phyloP scores from a whole-genome alignment of 2,888 invertebrate genomes.

The Acrobasis consociella region DNA sequence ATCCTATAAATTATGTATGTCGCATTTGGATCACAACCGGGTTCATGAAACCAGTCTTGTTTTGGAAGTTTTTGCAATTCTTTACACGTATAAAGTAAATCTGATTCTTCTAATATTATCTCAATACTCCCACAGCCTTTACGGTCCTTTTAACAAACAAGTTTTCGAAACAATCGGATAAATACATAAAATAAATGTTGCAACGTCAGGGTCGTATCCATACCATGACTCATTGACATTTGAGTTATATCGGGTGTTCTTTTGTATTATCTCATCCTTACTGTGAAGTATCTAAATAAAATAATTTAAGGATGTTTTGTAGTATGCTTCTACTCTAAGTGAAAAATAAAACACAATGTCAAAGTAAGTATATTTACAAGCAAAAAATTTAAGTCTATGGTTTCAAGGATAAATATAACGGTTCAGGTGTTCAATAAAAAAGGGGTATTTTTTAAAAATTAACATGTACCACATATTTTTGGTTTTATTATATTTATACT shows the following conservation, averaged over 20 bases:
- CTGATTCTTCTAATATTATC: slow-evolving; percentile 12
- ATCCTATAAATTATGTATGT: slow-evolving; percentile 14
- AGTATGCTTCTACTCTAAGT: too few species aligned
- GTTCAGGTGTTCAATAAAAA: too few species aligned
- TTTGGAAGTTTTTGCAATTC: slow-evolving; percentile 25
- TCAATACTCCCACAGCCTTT: slow-evolving; percentile 36
- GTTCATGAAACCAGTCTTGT: slow-evolving; percentile 13
- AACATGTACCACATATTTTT: too few species aligned
- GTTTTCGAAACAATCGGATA: neutral
- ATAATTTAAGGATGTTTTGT: neutral
- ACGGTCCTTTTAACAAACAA: slow-evolving; percentile 31
- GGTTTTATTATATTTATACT: too few species aligned
- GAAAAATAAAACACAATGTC: too few species aligned
- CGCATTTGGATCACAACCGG: slow-evolving; percentile 15
- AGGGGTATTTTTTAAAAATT: too few species aligned
- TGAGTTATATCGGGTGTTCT: neutral
- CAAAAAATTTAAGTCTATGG: too few species aligned
- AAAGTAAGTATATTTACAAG: too few species aligned
- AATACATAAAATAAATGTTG: slow-evolving; percentile 19
- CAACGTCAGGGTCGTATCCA: neutral
- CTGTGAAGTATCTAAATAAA: neutral
- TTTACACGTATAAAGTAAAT: slow-evolving; percentile 19
- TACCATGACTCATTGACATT: slow-evolving; percentile 3
- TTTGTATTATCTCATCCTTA: slow-evolving; percentile 3
- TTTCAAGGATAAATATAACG: too few species aligned